A percentile compares a stretch with the other conserved stretches of the same genome.
Conservation (phyloP, 2,113 vertebrate species). For the Mustela lutreola region DNA sequence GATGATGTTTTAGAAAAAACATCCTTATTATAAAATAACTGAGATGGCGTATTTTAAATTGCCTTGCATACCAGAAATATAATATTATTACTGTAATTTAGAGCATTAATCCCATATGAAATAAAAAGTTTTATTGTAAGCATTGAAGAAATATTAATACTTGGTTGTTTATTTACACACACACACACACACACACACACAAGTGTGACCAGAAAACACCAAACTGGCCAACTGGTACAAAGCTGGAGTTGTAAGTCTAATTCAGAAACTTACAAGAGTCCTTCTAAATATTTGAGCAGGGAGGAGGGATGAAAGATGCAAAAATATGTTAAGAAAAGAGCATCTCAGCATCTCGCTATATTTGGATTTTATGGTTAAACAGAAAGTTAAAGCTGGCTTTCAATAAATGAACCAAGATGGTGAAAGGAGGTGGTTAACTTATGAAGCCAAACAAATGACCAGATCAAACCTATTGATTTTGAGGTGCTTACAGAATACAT, state of each 20-base stretch:
- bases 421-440: neutral
- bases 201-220: neutral
- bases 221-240: neutral
- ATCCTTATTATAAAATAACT: neutral
- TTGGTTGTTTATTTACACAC: neutral
- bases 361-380: neutral
- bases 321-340: neutral
- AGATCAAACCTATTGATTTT: neutral
- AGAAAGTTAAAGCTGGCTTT: neutral
- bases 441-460: neutral
- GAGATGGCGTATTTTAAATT: neutral
- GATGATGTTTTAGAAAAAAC: neutral
- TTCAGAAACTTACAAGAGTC: neutral
- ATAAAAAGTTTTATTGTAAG: neutral
- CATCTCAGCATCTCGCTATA: neutral
- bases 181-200: neutral
- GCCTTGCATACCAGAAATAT: neutral
- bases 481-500: too few species aligned
- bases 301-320: fast-evolving
- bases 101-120: neutral
- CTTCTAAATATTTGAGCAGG: neutral
- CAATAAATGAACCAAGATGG: neutral
- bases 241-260: neutral
- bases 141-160: neutral
- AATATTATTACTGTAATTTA: neutral